phyloP scores from a whole-genome alignment of 2,113 vertebrate genomes.

The Hassar affinis region DNA sequence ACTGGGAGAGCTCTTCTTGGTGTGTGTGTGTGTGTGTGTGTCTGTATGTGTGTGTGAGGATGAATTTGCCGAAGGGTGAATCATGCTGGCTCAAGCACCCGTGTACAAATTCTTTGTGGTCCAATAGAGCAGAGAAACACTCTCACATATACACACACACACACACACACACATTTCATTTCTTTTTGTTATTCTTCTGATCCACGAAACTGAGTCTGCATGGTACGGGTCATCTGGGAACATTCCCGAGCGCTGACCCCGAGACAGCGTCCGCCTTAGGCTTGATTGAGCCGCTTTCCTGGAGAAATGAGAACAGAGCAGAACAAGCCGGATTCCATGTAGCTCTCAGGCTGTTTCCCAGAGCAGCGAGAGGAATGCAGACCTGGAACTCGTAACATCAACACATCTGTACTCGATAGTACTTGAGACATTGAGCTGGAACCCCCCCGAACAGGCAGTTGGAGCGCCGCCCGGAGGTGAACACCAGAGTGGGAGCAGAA shows the following conservation, averaged over 20 bases:
- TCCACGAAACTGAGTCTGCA: conserved; percentile 7
- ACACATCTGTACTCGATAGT: conserved; percentile 5
- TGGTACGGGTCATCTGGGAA: neutral
- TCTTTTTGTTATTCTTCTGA: conserved; percentile 8
- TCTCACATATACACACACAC: neutral
- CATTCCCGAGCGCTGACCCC: conserved; percentile 24
- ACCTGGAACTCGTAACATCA: conserved; percentile 12
- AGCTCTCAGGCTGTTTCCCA: neutral
- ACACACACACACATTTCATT: conserved; percentile 4
- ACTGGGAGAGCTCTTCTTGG: neutral
- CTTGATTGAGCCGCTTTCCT: neutral
- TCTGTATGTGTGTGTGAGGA: neutral
- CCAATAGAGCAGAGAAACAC: conserved; percentile 12
- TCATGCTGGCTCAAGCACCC: conserved; percentile 25
- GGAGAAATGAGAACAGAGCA: conserved; percentile 1
- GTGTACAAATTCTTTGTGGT: conserved; percentile 12
- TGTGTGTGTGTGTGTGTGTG: neutral
- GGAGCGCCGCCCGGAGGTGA: neutral
- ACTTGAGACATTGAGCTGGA: neutral
- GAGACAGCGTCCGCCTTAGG: neutral
- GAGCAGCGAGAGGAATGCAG: conserved; percentile 14
- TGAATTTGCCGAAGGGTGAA: conserved; percentile 2
- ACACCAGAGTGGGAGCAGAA: neutral
- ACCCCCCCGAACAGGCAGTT: neutral
- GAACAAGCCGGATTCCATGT: neutral